A percentile compares a stretch with the other conserved stretches of the same genome.
Conservation (phyloP, 2,888 invertebrate genomes). For the Morinoia aosen region DNA sequence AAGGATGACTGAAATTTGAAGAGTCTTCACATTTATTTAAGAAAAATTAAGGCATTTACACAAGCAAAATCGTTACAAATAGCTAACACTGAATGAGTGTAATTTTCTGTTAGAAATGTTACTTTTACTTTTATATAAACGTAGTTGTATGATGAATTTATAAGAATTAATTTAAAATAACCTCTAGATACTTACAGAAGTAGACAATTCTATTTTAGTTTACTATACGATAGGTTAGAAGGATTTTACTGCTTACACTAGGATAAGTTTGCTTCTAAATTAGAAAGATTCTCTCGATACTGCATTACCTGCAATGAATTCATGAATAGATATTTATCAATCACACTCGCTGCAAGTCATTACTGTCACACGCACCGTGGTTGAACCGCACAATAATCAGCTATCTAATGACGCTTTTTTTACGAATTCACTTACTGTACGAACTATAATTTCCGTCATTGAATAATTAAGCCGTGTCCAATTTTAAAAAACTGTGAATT, state of each 20-base stretch:
- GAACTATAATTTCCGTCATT: too few relatives aligned
- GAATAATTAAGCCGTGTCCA: too few relatives aligned
- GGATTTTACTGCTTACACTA: background rate
- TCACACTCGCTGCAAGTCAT: too few relatives aligned
- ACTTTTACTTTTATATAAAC: background rate
- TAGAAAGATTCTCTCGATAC: background rate
- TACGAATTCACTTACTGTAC: too few relatives aligned
- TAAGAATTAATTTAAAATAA: background rate
- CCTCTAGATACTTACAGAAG: background rate
- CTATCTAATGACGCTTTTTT: too few relatives aligned
- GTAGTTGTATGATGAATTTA: background rate
- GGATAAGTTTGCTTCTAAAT: background rate
- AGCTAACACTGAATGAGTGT: background rate
- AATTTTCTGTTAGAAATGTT: background rate
- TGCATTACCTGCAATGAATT: background rate
- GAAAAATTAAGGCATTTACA: background rate
- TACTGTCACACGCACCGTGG: too few relatives aligned
- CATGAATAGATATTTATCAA: too few relatives aligned
- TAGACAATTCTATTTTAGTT: background rate
- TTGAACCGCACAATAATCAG: too few relatives aligned
- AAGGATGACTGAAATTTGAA: background rate
- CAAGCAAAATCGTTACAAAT: background rate
- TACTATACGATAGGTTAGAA: background rate
- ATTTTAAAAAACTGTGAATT: too few relatives aligned
- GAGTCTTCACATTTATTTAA: background rate